A percentile compares a stretch with the other conserved stretches of the same genome.
phyloP scores from a whole-genome alignment of 2,797 vertebrate species.

The Callimico goeldii region DNA sequence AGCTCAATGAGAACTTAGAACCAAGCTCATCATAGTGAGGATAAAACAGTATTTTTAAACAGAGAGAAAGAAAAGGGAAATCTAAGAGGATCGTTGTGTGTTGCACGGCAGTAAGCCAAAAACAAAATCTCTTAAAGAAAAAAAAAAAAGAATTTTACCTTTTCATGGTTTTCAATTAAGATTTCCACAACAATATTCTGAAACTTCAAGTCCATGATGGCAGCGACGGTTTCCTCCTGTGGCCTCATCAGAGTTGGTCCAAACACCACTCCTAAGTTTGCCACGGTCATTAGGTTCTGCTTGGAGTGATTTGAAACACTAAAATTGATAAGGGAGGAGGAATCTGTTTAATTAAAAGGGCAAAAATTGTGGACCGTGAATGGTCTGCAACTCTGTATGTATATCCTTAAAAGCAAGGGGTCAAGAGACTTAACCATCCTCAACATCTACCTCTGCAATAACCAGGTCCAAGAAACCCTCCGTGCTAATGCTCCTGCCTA shows the following conservation, averaged over 20 bases:
- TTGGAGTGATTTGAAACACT: slow-evolving; percentile 89
- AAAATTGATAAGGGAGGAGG: slow-evolving; percentile 12
- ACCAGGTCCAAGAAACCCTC: background rate
- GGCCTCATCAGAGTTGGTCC: slow-evolving; percentile 98
- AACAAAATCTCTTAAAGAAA: background rate
- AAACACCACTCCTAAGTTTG: slow-evolving; percentile 98
- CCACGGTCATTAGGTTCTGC: slow-evolving; percentile 97
- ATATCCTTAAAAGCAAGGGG: background rate
- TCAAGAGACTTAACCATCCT: background rate
- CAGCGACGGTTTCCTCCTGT: slow-evolving; percentile 97
- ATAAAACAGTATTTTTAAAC: background rate
- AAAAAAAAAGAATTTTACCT: slow-evolving; percentile 85
- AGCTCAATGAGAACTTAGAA: background rate
- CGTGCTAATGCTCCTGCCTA: fast-evolving
- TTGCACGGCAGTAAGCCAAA: fast-evolving
- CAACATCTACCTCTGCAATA: background rate
- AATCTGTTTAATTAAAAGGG: background rate
- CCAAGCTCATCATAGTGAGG: background rate
- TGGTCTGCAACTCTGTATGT: background rate
- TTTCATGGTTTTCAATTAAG: slow-evolving; percentile 95
- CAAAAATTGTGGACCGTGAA: fast-evolving
- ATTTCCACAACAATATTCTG: slow-evolving; percentile 99
- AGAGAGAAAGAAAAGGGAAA: background rate
- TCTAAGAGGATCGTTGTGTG: background rate
- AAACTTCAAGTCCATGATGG: slow-evolving; percentile 99